These are phyloP conservation scores for Leptogaster cylindrica DNA, from an alignment of 2,888 invertebrate species.

Conservation along the genomic window DNA sequence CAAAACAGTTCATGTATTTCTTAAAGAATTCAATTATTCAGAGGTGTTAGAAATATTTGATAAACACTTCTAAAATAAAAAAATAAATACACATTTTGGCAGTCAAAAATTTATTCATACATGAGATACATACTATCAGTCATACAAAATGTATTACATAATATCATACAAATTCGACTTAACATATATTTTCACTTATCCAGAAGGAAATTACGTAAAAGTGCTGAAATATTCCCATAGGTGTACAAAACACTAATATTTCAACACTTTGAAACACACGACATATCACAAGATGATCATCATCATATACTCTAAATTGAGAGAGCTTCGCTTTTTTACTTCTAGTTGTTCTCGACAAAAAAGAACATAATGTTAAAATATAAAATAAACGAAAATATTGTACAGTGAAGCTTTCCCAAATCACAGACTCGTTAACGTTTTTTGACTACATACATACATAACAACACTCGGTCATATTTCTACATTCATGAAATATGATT, in stretches of 20 bases:
- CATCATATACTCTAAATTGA: background rate
- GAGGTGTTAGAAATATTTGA: conserved; percentile 20
- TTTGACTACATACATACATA: background rate
- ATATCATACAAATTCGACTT: conserved; percentile 40
- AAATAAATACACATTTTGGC: conserved; percentile 27
- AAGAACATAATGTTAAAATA: too few relatives aligned
- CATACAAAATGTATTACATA: too few relatives aligned
- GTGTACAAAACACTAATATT: background rate
- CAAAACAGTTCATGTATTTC: conserved; percentile 17
- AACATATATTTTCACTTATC: background rate
- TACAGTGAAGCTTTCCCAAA: background rate
- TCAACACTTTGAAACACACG: background rate
- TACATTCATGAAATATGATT: background rate
- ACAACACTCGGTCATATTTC: background rate
- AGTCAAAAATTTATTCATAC: conserved; percentile 33
- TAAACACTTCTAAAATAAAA: background rate
- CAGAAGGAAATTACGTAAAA: background rate
- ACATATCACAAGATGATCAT: background rate
- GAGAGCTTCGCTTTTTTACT: background rate
- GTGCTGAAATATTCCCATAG: background rate
- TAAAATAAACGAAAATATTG: background rate
- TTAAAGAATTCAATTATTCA: conserved; percentile 11
- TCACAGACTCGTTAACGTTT: conserved; percentile 10
- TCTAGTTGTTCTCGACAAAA: too few relatives aligned
- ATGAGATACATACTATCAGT: conserved; percentile 60